These are phyloP conservation scores for Agrochola litura DNA, from an alignment of 2,888 invertebrate genomes.

Conservation along the genomic window DNA sequence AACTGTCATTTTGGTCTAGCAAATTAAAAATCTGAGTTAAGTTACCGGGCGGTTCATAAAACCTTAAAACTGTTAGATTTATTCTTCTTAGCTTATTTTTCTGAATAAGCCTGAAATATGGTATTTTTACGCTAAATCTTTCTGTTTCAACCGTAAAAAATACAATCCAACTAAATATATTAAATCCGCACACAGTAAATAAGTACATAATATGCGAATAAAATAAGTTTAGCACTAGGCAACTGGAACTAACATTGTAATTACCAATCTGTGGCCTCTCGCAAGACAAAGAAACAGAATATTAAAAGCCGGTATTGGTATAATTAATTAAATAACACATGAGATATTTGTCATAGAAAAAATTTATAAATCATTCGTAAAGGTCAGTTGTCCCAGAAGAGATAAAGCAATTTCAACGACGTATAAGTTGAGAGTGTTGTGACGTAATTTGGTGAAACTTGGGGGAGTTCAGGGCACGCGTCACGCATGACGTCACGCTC, in stretches of 20 bases:
- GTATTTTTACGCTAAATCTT: neutral
- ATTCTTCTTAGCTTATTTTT: neutral
- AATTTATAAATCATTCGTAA: conserved; percentile 6
- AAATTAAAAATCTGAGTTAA: too few relatives aligned
- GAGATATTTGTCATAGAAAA: conserved; percentile 8
- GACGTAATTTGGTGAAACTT: conserved; percentile 59
- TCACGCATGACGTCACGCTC: conserved; percentile 63
- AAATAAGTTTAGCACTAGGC: conserved; percentile 16
- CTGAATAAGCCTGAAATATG: neutral
- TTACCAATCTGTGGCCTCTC: conserved; percentile 32
- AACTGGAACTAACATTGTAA: conserved; percentile 36
- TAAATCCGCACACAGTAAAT: neutral
- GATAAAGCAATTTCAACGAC: conserved; percentile 22
- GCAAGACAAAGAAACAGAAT: conserved; percentile 8
- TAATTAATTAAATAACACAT: conserved; percentile 15
- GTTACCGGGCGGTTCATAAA: neutral
- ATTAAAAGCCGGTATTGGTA: conserved; percentile 18
- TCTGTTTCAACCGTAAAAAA: neutral
- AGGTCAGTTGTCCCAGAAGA: conserved; percentile 46
- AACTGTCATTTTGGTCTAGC: too few relatives aligned
- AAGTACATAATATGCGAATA: neutral
- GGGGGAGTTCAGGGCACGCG: conserved; percentile 43
- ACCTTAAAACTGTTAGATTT: neutral
- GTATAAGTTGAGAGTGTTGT: conserved; percentile 15
- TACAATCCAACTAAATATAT: neutral